Percentiles rank a stretch among this genome's conserved stretches.
Evolutionary conservation across 2,797 vertebrate species (phyloP).

Genomic region (Hirundo rustica): DNA sequence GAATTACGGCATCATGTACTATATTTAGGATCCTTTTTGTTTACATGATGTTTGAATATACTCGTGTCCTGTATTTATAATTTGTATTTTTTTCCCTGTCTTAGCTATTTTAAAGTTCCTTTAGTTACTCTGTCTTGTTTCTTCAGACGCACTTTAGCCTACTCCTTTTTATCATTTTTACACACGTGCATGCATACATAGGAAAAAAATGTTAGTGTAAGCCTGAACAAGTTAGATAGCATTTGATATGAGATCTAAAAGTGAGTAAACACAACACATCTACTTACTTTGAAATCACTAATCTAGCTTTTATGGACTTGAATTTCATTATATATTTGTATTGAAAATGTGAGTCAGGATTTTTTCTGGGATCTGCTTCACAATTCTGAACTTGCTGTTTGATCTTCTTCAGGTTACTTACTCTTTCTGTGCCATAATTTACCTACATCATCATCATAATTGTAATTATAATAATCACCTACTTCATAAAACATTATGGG

Average conservation of each 20-base stretch:
- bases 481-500: constrained; percentile 47
- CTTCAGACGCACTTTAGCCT: not conserved
- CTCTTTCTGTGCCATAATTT: constrained; percentile 37
- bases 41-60: not conserved
- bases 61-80: not conserved
- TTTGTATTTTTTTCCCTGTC: not conserved
- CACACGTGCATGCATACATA: not conserved
- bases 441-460: constrained; percentile 39
- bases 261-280: constrained; percentile 7
- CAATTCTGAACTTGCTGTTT: constrained; percentile 27
- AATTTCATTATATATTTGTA: constrained; percentile 56
- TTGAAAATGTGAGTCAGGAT: constrained; percentile 48
- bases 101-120: not conserved
- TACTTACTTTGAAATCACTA: constrained; percentile 12
- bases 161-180: not conserved
- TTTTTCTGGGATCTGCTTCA: constrained; percentile 39
- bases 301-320: constrained; percentile 34
- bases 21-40: not conserved
- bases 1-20: not conserved
- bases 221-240: constrained; percentile 36
- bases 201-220: not conserved
- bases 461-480: constrained; percentile 40
- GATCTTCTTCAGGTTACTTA: constrained; percentile 43
- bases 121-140: not conserved
- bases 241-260: constrained; percentile 30